Base-by-base conservation (phyloP, 1,140 invertebrate genomes). In the Ips typographus region DNA sequence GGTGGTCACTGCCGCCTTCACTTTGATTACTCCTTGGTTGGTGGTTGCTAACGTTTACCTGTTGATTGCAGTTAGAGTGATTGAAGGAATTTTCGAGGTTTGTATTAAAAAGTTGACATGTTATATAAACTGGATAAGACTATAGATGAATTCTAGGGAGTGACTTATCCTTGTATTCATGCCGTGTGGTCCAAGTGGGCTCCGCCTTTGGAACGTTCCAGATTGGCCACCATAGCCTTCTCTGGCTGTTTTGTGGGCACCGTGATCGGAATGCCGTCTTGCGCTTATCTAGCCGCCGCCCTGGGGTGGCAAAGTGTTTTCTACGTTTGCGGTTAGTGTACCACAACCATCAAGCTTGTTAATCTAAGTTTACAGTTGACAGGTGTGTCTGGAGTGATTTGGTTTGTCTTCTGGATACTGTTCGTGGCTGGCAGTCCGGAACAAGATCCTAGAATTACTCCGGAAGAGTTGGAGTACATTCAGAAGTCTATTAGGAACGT, bases 281-380 rank as follows among this genome's bases (percentile, higher is more conserved):
- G 89, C 55, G 92, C 91, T 0, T 77, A 89, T 40, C 82, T 95
- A 55, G 89, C 91, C 0, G 81, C 89, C 6, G 79, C 85, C 53
- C 85, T 89, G n/a, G 93, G 93, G 4, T 97, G 94, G 94, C 85
- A 89, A 1, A 91, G 89, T 38, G 90, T 95, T 36, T 97, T 96
- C 79, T 97, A 96, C 77, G 86, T 94, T 0, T 94, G 94, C 79
- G 94, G 93, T 86, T 79, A 84, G 69, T 51, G 2, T 39, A 40
- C 4, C 1, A 22, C 2, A 41, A 3, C 56, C 56, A 43, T 4
- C 40, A 56, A 5, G 1, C 5, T 55, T 56, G 37, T 65, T 36
- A 5, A 43, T 5, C 41, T 56, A 56, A 56, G 44, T 56, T 41
- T 5, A 41, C 51, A 37, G 37, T 38, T 56, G 82, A 49, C 78